Evolutionary conservation across 1,140 invertebrate species (phyloP).

Genomic region (Coptotermes formosanus): DNA sequence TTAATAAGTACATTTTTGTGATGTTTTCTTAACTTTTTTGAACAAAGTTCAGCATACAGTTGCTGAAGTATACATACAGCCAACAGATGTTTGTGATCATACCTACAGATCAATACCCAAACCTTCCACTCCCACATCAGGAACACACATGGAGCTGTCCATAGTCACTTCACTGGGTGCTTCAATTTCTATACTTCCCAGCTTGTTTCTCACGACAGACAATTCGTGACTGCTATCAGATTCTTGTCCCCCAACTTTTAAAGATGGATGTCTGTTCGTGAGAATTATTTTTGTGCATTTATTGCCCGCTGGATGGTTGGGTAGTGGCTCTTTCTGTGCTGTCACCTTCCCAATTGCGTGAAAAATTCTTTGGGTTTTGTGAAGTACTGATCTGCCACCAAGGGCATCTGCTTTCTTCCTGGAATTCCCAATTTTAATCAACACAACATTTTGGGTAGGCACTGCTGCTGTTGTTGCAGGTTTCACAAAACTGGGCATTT

Average conservation of each 20-base stretch:
- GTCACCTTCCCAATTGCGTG: slow-evolving; percentile 37
- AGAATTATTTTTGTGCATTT: slow-evolving; percentile 58
- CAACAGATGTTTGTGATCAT: too few species aligned
- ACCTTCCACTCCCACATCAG: not conserved
- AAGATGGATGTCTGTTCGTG: slow-evolving; percentile 46
- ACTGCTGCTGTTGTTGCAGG: slow-evolving; percentile 45
- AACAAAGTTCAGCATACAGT: too few species aligned
- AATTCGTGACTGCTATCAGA: not conserved
- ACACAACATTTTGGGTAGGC: slow-evolving; percentile 43
- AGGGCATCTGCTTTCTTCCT: slow-evolving; percentile 43
- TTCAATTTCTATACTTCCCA: slow-evolving; percentile 1
- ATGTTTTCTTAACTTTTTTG: too few species aligned
- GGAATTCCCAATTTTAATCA: slow-evolving; percentile 38
- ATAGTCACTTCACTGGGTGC: not conserved
- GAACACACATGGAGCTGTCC: not conserved
- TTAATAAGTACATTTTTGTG: too few species aligned
- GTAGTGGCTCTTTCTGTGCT: slow-evolving; percentile 36
- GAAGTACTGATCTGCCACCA: slow-evolving; percentile 38
- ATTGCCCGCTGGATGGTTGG: slow-evolving; percentile 41
- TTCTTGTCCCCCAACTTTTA: slow-evolving; percentile 9
- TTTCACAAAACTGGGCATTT: slow-evolving; percentile 36
- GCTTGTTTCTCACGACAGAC: slow-evolving; percentile 10
- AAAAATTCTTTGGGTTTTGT: slow-evolving; percentile 37
- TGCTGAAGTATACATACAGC: too few species aligned
- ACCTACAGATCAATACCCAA: not conserved